A percentile compares a stretch with the other conserved stretches of the same genome.
phyloP scores from a whole-genome alignment of 2,113 vertebrate genomes.

The Chamaetylas fuelleborni region DNA sequence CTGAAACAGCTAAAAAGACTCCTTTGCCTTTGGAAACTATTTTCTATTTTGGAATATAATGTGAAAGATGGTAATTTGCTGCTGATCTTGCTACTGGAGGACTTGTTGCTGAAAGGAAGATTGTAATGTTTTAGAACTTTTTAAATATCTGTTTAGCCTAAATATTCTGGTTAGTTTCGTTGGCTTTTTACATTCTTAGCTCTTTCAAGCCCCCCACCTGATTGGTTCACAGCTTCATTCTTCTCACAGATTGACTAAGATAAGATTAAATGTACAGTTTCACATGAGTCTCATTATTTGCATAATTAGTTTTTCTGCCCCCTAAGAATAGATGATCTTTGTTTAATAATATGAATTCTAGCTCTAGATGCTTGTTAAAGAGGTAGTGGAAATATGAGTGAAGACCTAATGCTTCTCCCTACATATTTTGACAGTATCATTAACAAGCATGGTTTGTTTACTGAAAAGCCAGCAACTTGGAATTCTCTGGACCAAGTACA shows the following conservation, averaged over 20 bases:
- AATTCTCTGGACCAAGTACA: background rate
- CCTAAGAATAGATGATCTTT: background rate
- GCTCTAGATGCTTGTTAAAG: background rate
- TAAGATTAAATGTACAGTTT: background rate
- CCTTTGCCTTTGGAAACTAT: background rate
- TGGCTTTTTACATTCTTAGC: background rate
- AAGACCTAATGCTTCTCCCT: background rate
- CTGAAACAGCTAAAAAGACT: background rate
- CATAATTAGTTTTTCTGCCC: background rate
- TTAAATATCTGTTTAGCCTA: background rate
- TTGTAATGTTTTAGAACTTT: background rate
- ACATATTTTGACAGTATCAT: background rate
- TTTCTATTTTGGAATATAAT: background rate
- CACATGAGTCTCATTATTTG: background rate
- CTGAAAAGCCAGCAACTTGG: background rate
- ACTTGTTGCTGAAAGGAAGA: background rate
- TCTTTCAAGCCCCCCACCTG: rapidly evolving
- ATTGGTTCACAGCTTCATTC: background rate
- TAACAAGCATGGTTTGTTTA: background rate
- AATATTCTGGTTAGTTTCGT: background rate
- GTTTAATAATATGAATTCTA: background rate
- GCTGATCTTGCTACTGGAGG: background rate
- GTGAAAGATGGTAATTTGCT: background rate
- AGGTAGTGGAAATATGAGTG: background rate
- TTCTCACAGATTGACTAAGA: background rate